Evolutionary conservation across 2,113 vertebrate species (phyloP), one percentile per base, ranked within the genome.

Genomic region (Hippoglossus stenolepis): DNA sequence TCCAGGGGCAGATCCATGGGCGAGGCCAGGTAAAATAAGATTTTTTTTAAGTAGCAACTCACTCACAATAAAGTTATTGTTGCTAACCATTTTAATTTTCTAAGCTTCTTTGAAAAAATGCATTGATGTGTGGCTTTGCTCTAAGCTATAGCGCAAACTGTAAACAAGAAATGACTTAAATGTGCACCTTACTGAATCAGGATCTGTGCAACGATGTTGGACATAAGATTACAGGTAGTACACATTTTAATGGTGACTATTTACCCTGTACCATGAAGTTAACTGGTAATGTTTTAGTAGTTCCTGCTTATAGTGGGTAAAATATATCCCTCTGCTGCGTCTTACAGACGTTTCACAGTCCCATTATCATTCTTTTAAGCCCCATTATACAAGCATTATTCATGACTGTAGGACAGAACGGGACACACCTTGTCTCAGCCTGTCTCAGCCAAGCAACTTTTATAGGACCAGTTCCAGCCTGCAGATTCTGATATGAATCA

Each of bases 321-420:
- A 26, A 38, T 17, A 56, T 10, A 2, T 23, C 14, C 20, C 0
- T 10, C 45, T 62, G 17, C 2, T 57, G 57, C 13, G 14, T 60
- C 23, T 71, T 11, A n/a, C 5, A 23, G 14, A 31, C 43, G 47
- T 47, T 62, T 53, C 60, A 60, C 59, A 28, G 68, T 67, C 23
- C 9, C 23, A 43, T 73, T 70, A 53, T 47, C 73, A 80, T 88
- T 86, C 63, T 54, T 87, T 38, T 31, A 58, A 70, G 23, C 81
- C 69, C 70, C 59, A 80, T 88, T 69, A 75, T 73, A 15, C 18
- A 2, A 73, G 85, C 80, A 83, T 93, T 91, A 88, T 77, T 83
- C 83, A 75, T 40, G 9, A 61, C 35, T 58, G 73, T 47, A 75
- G 57, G 38, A 51, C 71, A 60, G 77, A 80, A 73, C 60, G 3